Evolutionary conservation across 2,797 vertebrate species (phyloP).

Genomic region (Chlorospingus semifuscus): DNA sequence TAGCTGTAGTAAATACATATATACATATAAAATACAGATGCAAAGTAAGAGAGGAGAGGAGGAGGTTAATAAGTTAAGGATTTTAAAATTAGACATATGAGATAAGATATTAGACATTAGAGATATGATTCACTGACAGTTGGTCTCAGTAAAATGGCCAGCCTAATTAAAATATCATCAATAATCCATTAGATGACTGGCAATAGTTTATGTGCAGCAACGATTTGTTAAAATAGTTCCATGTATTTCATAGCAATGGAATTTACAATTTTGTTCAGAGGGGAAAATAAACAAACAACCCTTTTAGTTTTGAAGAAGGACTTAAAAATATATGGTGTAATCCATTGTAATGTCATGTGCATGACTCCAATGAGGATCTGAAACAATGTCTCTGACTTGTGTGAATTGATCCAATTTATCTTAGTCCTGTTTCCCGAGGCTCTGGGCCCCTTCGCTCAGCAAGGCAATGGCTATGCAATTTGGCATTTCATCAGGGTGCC

Average conservation of each 20-base stretch:
- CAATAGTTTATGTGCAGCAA: not conserved
- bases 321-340: not conserved
- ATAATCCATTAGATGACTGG: conserved; percentile 4
- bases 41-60: not conserved
- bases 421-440: not conserved
- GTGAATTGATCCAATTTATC: not conserved
- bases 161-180: conserved; percentile 34
- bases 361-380: not conserved
- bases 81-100: conserved; percentile 8
- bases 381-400: not conserved
- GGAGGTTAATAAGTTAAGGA: not conserved
- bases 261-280: not conserved
- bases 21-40: not conserved
- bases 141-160: conserved; percentile 10
- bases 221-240: not conserved
- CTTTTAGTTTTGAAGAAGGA: not conserved
- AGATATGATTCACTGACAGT: not conserved
- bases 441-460: not conserved
- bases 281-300: not conserved
- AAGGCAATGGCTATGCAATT: not conserved
- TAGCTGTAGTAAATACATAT: not conserved
- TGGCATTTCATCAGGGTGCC: conserved; percentile 26
- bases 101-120: too few species aligned
- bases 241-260: not conserved
- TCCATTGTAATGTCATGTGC: not conserved